Base-by-base conservation (phyloP, 2,888 invertebrate species). In the Scaptomyza tumidula region DNA sequence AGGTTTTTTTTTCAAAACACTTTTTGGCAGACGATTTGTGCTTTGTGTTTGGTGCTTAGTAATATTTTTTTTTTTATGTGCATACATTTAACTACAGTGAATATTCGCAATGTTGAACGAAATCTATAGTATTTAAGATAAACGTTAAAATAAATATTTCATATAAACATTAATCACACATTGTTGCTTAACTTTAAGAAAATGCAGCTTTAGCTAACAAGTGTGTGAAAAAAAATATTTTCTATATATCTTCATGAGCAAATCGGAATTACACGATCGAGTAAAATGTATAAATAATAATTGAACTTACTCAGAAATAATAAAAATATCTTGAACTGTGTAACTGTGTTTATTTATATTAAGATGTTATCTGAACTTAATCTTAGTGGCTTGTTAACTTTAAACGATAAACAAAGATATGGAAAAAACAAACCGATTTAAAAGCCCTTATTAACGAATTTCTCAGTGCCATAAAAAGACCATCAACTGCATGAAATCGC, bases 21-120 rank as follows among this genome's bases (percentile, higher is more conserved):
- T 75, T 77, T 60, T 78, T 77, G 64, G 72, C 73, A 53, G 45
- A 19, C 54, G 55, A 1, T 58, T 52, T 66, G 53, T 55, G 37
- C 19, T 52, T 56, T 53, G 37, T 48, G 19, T 46, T 65, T 45
- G 37, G 24, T 62, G 68, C 53, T 61, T 41, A 41, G 46, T 63
- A 58, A 73, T 73, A 24, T 19, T 19, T 45, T 62, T 19, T 45
- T 62, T 62, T 61, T 50, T 64, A 41, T 41, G 45, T 45, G 4
- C 37, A 45, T 29, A 11, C 35, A 16, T 29, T 39, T 10, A 41
- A 5, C 16, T 48, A 65, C 45, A 69, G 68, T 61, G 35, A 10
- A 37, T 2, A 16, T 16, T 60, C 50, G 16, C 11, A 11, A 11
- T 19, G n/a, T 6, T 3, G 5, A 24, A 24, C 24, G 24, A 24